These are phyloP conservation scores for Camponotus fellah DNA, from an alignment of 2,888 invertebrate species.

Conservation along the genomic window DNA sequence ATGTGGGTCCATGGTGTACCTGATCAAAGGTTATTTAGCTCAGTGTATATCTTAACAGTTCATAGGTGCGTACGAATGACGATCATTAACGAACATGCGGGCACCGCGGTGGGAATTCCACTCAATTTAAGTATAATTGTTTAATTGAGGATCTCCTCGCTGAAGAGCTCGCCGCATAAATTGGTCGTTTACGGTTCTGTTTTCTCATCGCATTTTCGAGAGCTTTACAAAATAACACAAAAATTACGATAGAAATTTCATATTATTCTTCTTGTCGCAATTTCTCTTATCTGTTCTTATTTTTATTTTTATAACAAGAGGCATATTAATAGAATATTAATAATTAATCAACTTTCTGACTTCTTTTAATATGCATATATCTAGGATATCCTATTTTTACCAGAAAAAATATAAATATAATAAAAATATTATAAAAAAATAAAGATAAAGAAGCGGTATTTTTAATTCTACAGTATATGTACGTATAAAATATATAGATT, in stretches of 20 bases:
- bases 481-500: neutral
- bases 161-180: conserved; percentile 67
- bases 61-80: conserved; percentile 68
- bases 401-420: neutral
- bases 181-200: conserved; percentile 60
- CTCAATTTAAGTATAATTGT: conserved; percentile 83
- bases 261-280: neutral
- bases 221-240: conserved; percentile 6
- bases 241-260: conserved; percentile 23
- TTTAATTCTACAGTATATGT: neutral
- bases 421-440: conserved; percentile 14
- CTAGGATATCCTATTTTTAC: neutral
- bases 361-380: neutral
- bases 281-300: neutral
- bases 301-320: neutral
- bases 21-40: conserved; percentile 67
- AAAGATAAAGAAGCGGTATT: neutral
- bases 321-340: neutral
- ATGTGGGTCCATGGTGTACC: conserved; percentile 71
- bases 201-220: conserved; percentile 39
- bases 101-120: conserved; percentile 78
- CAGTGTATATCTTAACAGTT: conserved; percentile 58
- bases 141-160: conserved; percentile 82
- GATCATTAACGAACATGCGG: conserved; percentile 80
- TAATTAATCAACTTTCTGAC: neutral